Base-by-base conservation (phyloP, 1,140 invertebrate species). In the Bemisia tabaci region DNA sequence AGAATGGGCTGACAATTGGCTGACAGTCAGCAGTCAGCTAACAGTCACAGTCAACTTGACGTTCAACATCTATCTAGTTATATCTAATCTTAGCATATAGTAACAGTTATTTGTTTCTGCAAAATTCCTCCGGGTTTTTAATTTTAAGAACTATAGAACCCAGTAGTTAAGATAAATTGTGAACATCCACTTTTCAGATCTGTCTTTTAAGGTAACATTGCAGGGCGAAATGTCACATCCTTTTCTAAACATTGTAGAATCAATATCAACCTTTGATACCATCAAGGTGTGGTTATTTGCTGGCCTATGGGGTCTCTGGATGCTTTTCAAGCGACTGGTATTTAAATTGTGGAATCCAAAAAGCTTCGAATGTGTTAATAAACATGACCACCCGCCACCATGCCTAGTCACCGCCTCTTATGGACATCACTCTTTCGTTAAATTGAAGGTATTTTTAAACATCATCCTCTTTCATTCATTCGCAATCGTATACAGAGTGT, bases 391-490 rank as follows among this genome's bases (percentile, higher is more conserved):
- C 64, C 84, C 84, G 11, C 85, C 85, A 0, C 67, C 74, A 17
- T 86, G 84, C 73, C 74, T 87, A 0, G 75, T 83, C 2, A 83
- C 84, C 68, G 79, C 82, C 12, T 76, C 75, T 17, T 74, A 85
- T 67, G 85, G 85, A 23, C 79, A 79, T 67, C 85, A 87, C 75
- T 83, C 80, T 65, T 86, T 85, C 70, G 78, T 85, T 21, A 86
- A 87, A 77, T 74, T 87, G 22, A 83, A 83, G 78, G 85, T 85
- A 77, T 70, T 63, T 67, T 48, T 48, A 9, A 48, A 17, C 17
- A 5, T 9, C 5, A 48, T 48, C 17, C 33, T 48, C 5, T 48
- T 48, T 17, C 17, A 17, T 48, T 48, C 33, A 48, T 48, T 48
- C n/a, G n/a, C n/a, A n/a, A n/a, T n/a, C n/a, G n/a, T n/a, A n/a